These are phyloP conservation scores for Upupa epops DNA, from an alignment of 2,113 vertebrate genomes.

Conservation along the genomic window DNA sequence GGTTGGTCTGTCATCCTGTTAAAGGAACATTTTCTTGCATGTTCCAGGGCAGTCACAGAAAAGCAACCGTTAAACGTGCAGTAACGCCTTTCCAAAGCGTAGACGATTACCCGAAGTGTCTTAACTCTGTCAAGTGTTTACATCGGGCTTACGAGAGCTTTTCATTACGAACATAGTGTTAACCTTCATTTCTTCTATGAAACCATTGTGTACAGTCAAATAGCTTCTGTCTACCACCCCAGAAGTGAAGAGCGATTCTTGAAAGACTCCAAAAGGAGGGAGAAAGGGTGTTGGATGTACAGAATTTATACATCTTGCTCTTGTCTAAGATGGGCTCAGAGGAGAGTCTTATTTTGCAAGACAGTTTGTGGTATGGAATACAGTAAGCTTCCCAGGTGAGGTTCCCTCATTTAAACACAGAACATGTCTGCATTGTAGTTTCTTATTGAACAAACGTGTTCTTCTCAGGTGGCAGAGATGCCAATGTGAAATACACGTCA, in stretches of 20 bases:
- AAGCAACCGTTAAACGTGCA: not conserved
- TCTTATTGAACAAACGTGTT: not conserved
- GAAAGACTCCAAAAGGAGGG: not conserved
- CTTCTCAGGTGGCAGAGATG: not conserved
- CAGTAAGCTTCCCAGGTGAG: not conserved
- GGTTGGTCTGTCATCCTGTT: not conserved
- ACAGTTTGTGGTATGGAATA: not conserved
- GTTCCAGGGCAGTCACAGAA: not conserved
- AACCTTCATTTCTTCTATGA: not conserved
- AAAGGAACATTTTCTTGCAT: not conserved
- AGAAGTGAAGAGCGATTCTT: not conserved
- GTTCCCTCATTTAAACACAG: not conserved
- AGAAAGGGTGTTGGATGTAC: not conserved
- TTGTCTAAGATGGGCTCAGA: not conserved
- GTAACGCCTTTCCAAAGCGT: not conserved
- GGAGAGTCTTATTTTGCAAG: not conserved
- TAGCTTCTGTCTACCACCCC: not conserved
- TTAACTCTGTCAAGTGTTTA: not conserved
- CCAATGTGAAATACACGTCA: not conserved
- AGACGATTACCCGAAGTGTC: not conserved
- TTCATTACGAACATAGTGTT: not conserved
- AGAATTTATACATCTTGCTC: not conserved
- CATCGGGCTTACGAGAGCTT: not conserved
- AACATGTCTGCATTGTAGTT: not conserved
- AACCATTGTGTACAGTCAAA: not conserved